Evolutionary conservation across 2,888 invertebrate genomes (phyloP), one percentile per base, ranked within the genome.

Genomic region (Alloscopus bannaensis): DNA sequence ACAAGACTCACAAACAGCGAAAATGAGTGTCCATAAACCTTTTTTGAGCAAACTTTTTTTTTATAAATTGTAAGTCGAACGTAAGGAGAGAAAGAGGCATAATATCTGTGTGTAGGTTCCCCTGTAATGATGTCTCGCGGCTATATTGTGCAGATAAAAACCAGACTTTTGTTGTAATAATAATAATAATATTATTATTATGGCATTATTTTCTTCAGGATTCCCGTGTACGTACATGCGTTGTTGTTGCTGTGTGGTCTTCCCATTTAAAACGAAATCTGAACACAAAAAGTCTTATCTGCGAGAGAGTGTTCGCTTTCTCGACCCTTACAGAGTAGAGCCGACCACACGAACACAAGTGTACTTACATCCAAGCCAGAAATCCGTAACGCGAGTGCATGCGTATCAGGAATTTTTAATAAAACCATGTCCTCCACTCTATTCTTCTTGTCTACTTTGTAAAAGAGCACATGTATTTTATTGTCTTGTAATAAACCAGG

Each of bases 111-210:
- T n/a, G n/a, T n/a, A n/a, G n/a, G n/a, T n/a, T n/a, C n/a, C n/a
- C n/a, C n/a, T 69, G 64, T 77, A 77, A 77, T 77, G 70, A 64
- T 77, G 69, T 77, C 77, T 77, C 47, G 64, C 77, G 77, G 77
- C 77, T 70, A 77, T 77, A 64, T 77, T 64, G 64, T 77, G 70
- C 55, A 70, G 77, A 77, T 64, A 77, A 77, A 68, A 77, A 70
- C 64, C 64, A 77, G 70, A 64, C 77, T 69, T 69, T 42, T 50
- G 66, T 59, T 70, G 64, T 77, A 36, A 57, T 47, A 76, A 76
- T 76, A n/a, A n/a, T n/a, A 76, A 76, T 76, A 76, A 76, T 69
- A 76, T 73, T 73, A 66, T 75, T 75, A 73, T 73, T 65, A 75
- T 55, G 26, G 52, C 68, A 69, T 76, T 69, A 69, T 62, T 69